Percentiles rank a stretch among this genome's conserved stretches.
phyloP scores from a whole-genome alignment of 2,113 vertebrate genomes.

The Nothocercus nigrocapillus region DNA sequence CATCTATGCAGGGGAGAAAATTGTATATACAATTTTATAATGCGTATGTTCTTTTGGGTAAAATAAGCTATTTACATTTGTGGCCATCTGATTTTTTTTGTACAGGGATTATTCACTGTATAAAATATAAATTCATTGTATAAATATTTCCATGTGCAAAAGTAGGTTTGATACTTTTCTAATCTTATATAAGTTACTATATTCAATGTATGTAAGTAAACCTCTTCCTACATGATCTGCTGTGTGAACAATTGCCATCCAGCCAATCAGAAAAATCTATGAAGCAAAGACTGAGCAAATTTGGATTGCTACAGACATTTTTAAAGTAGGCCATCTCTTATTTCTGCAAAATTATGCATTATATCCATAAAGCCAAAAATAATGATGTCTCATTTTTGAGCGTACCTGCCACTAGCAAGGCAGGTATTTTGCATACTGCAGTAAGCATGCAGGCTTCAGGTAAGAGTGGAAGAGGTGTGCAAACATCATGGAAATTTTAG shows the following conservation, averaged over 20 bases:
- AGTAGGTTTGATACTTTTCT: neutral
- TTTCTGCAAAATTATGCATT: neutral
- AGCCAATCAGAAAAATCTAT: neutral
- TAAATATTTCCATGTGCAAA: neutral
- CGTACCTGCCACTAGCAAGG: neutral
- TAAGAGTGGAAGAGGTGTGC: neutral
- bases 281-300: neutral
- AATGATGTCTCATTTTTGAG: neutral
- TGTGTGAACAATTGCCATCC: neutral
- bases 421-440: constrained; percentile 1
- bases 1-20: neutral
- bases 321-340: neutral
- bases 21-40: neutral
- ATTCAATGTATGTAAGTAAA: constrained; percentile 10
- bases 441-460: neutral
- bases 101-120: neutral
- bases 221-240: neutral
- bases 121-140: too few relatives aligned
- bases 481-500: neutral
- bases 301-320: neutral
- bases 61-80: neutral
- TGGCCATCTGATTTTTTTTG: neutral
- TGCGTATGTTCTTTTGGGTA: neutral
- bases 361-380: neutral
- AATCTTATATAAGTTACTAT: neutral